Base-by-base conservation (phyloP, 2,113 vertebrate genomes). In the Tilapia sparmanii region DNA sequence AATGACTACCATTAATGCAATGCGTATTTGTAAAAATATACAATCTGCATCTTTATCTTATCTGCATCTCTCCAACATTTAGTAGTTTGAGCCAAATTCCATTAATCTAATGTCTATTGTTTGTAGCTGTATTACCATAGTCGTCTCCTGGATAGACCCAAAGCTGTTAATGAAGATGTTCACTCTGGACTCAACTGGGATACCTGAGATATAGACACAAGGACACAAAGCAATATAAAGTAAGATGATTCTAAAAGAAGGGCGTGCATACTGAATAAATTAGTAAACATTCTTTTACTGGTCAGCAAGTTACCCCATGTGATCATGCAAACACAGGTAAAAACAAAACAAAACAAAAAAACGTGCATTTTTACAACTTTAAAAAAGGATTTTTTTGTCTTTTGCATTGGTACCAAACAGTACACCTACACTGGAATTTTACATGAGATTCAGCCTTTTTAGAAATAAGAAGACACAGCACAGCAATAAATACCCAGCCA, bases 81-180 rank as follows among this genome's bases (percentile, higher is more conserved):
- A 73, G 68, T 26, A 45, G 38, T 73, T 73, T 71, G 38, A 45
- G 15, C 38, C 68, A 73, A 26, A 16, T 73, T 71, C 22, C 38
- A 73, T 45, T 16, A 45, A 45, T 45, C 15, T 73, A 73, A 45
- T 26, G 42, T 73, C 22, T 40, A 73, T 45, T 71, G 66, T 73
- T 24, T 73, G 68, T 45, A 45, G 40, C 4, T 80, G 66, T 47
- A 16, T 98, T 96, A 99, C 98, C 98, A 99, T 99, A 47, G 98
- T 99, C 26, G 98, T 98, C 89, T 99, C 98, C 92, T 99, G 98
- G 94, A 99, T 99, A 55, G 98, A 99, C 29, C 98, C 98, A 96
- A 99, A 99, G 92, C 98, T 99, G 95, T 99, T 99, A 89, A 99
- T 99, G 94, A 99, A 99, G 95, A 99, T 99, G 90, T 99, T 99